Evolutionary conservation across 2,797 vertebrate genomes (phyloP).

Genomic region (Enteromius paludinosus): DNA sequence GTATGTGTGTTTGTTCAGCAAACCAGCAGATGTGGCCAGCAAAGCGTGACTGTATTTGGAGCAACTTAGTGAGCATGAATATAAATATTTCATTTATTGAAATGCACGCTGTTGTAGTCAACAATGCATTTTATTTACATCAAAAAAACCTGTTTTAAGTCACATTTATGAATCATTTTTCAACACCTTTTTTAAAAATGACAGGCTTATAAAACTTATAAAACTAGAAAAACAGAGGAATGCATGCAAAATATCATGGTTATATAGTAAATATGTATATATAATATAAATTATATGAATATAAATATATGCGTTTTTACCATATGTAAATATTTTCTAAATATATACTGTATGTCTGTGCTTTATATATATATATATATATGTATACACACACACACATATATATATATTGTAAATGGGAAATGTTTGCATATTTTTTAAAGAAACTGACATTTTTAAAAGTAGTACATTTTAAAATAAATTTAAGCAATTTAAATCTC

Average conservation of each 20-base stretch:
- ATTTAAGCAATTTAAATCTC: background rate
- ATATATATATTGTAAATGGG: no score
- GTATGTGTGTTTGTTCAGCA: constrained; percentile 13
- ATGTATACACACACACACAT: no score
- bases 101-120: background rate
- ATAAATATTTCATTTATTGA: background rate
- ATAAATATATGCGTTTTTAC: no score
- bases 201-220: background rate
- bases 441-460: background rate
- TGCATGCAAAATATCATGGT: no score
- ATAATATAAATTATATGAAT: no score
- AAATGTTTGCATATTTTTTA: no score
- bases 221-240: background rate
- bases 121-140: constrained; percentile 19
- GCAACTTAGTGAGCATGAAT: background rate
- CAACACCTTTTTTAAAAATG: background rate
- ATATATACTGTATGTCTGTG: no score
- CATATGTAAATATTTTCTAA: no score
- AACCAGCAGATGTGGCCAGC: background rate
- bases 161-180: background rate
- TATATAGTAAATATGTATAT: no score
- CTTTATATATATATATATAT: no score
- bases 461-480: background rate
- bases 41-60: background rate
- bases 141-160: background rate